phyloP scores from a whole-genome alignment of 92 coral and sea anemone species.

The Hydrozoanthus gracilis region DNA sequence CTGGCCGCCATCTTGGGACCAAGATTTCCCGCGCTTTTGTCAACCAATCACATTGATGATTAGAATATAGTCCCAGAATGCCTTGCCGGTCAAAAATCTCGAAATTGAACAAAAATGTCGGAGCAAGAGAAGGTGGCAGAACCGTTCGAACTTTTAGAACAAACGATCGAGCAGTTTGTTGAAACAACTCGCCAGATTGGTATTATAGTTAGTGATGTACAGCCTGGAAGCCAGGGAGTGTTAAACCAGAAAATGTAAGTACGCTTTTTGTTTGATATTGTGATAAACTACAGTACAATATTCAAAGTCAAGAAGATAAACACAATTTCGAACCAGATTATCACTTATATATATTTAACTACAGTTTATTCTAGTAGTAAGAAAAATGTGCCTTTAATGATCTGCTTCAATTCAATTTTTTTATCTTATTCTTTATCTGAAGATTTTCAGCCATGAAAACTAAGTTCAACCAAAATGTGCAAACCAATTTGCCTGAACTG shows the following conservation, averaged over 20 bases:
- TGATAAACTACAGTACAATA: too few relatives aligned
- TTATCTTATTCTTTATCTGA: too few relatives aligned
- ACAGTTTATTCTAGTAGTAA: too few relatives aligned
- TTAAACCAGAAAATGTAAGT: slow-evolving; percentile 98
- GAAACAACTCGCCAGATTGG: slow-evolving; percentile 98
- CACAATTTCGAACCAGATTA: too few relatives aligned
- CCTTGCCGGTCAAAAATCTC: slow-evolving; percentile 3
- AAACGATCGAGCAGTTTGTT: slow-evolving; percentile 98
- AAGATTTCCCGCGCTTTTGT: slow-evolving; percentile 39
- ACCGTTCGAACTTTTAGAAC: slow-evolving; percentile 94
- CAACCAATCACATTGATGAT: slow-evolving; percentile 24
- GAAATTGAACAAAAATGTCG: slow-evolving; percentile 68
- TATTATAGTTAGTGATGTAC: slow-evolving; percentile 98
- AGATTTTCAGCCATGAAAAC: too few relatives aligned
- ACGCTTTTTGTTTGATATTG: background rate
- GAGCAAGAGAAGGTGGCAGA: slow-evolving; percentile 76
- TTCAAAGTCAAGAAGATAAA: too few relatives aligned
- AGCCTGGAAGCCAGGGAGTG: slow-evolving; percentile 99
- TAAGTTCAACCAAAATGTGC: too few relatives aligned
- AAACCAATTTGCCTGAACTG: too few relatives aligned
- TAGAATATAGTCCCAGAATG: slow-evolving; percentile 18
- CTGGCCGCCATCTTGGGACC: slow-evolving; percentile 34
- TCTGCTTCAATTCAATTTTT: too few relatives aligned
- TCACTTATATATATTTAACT: too few relatives aligned
- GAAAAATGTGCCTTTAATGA: too few relatives aligned